Percentiles rank a stretch among this genome's conserved stretches.
Conservation (phyloP, 2,888 invertebrate species). For the Tuta absoluta region DNA sequence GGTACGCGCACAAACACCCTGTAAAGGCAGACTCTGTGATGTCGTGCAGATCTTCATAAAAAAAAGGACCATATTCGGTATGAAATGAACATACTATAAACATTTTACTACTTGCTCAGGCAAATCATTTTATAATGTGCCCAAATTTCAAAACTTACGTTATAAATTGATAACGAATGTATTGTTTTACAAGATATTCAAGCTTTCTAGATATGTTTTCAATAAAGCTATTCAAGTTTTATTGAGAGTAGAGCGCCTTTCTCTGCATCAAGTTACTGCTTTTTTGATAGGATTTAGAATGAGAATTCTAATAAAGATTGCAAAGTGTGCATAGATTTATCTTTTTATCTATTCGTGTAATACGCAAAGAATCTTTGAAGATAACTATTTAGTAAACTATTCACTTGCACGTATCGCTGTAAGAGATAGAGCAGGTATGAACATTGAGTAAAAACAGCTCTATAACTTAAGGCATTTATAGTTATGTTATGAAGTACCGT, state of each 20-base stretch:
- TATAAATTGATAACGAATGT: no score
- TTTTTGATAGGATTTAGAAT: no score
- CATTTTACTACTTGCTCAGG: no score
- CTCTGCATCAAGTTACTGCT: no score
- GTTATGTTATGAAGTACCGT: conserved; percentile 33
- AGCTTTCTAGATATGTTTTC: not conserved
- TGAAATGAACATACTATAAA: no score
- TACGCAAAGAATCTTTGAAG: not conserved
- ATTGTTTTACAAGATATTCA: not conserved
- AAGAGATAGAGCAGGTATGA: conserved; percentile 17
- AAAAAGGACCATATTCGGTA: no score
- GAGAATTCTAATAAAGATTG: not conserved
- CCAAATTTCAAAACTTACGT: no score
- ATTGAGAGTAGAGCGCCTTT: no score
- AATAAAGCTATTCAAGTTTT: not conserved
- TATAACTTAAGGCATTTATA: conserved; percentile 36
- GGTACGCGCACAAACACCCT: no score
- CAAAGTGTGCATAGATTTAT: conserved; percentile 2
- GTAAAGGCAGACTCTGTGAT: no score
- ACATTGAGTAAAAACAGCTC: conserved; percentile 26
- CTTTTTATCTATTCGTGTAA: not conserved
- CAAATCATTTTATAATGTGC: no score
- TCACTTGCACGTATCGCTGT: not conserved
- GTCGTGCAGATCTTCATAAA: no score
- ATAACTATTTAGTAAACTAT: conserved; percentile 20